Base-by-base conservation (phyloP, 2,888 invertebrate genomes). In the Ecliptopera silaceata region DNA sequence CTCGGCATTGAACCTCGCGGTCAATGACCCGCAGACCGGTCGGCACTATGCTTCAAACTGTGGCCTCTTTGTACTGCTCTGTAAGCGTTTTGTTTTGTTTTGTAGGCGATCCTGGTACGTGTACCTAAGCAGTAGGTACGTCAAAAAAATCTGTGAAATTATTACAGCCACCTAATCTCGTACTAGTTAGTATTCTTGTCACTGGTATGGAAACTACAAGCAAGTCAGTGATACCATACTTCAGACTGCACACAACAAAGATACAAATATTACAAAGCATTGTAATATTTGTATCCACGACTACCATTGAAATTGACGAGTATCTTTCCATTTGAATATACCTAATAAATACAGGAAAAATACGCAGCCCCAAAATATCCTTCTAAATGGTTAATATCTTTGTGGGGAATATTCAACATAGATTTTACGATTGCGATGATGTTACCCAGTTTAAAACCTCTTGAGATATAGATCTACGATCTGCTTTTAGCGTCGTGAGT, bases 1-100 rank as follows among this genome's bases (percentile, higher is more conserved):
- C 48, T 44, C 53, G 58, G 53, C 58, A 58, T 54, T 58, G 58
- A 58, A 58, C 58, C 49, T 45, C 32, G 36, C 39, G 58, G 53
- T 53, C 58, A 12, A 31, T 42, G 49, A 58, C 53, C 57, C 53
- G 51, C 49, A 44, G 52, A 58, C 58, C 58, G 58, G 58, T 58
- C 36, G 36, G 0, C 10, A 39, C 34, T 51, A 10, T 22, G 29
- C 20, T 3, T 12, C 22, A 32, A 1, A 13, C 52, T 52, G 44
- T 48, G 48, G 26, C n/a, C 43, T 22, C 52, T 52, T 57, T 57
- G 57, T 57, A 44, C 52, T n/a, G 18, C 26, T 45, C 41, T 54
- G 38, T 22, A 29, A 36, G 17, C 4, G 26, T 31, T 42, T 29
- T 51, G 46, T 22, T 57, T 57, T 46, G 46, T 51, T 55, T 29